Evolutionary conservation across 2,797 vertebrate species (phyloP).

Genomic region (Phrynocephalus guinanensis): DNA sequence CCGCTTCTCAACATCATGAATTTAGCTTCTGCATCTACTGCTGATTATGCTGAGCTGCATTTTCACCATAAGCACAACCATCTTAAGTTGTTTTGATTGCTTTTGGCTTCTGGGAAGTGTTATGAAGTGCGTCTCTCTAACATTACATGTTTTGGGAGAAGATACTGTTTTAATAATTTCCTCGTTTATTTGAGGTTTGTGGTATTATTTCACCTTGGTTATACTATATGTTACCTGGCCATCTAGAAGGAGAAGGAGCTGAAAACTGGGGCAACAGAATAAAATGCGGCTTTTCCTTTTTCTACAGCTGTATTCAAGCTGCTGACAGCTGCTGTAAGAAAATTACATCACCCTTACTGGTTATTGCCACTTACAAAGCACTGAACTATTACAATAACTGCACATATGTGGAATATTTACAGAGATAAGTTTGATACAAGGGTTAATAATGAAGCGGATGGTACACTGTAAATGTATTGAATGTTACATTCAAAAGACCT

Average conservation of each 20-base stretch:
- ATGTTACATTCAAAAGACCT: neutral
- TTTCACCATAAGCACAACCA: neutral
- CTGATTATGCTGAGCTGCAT: neutral
- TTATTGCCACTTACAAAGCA: constrained; percentile 23
- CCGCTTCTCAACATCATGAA: constrained; percentile 1
- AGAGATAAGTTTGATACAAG: constrained; percentile 14
- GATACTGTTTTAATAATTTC: neutral
- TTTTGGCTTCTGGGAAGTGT: neutral
- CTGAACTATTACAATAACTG: constrained; percentile 5
- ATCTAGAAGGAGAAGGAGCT: neutral
- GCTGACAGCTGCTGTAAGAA: neutral
- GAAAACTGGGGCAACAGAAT: constrained; percentile 4
- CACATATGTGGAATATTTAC: constrained; percentile 9
- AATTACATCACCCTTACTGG: constrained; percentile 4
- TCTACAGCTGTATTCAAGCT: neutral
- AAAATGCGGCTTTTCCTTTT: neutral
- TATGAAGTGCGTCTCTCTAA: neutral
- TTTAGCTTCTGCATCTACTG: neutral
- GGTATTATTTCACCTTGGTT: neutral
- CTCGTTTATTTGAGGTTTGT: neutral
- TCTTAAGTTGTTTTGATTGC: constrained; percentile 14
- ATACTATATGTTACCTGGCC: neutral
- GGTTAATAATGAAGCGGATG: constrained; percentile 22
- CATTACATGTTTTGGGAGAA: neutral
- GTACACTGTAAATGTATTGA: constrained; percentile 1